Percentiles rank a stretch among this genome's conserved stretches.
Evolutionary conservation across 2,113 vertebrate genomes (phyloP).

Genomic region (Cettia cetti): DNA sequence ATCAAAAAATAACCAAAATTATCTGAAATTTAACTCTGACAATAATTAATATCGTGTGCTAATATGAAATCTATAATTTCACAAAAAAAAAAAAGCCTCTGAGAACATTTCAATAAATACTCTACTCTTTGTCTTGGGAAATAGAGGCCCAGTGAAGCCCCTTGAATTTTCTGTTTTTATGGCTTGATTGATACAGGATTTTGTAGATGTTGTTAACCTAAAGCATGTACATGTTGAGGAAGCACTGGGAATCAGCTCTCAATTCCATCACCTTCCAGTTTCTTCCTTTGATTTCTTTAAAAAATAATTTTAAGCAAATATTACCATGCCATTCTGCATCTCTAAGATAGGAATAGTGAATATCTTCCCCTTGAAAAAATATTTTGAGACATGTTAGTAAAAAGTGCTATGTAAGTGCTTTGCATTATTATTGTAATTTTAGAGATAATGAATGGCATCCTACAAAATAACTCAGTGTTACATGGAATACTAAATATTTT

Average conservation of each 20-base stretch:
- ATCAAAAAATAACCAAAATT: too few relatives aligned
- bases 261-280: background rate
- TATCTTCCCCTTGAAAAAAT: background rate
- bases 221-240: background rate
- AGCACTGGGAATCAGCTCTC: background rate
- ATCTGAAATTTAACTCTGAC: background rate
- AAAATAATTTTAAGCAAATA: background rate
- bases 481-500: background rate
- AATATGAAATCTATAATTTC: background rate
- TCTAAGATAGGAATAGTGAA: background rate
- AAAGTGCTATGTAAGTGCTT: background rate
- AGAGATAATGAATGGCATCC: background rate
- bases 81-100: background rate
- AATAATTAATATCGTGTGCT: background rate
- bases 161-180: background rate
- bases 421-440: constrained; percentile 20
- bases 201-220: background rate
- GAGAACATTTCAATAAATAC: background rate
- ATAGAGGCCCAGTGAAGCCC: background rate
- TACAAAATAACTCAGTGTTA: background rate
- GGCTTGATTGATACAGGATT: background rate
- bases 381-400: background rate
- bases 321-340: background rate
- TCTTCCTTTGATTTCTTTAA: background rate
- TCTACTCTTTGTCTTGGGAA: background rate